Base-by-base conservation (phyloP, 1,140 invertebrate species). In the Brachionus plicatilis region DNA sequence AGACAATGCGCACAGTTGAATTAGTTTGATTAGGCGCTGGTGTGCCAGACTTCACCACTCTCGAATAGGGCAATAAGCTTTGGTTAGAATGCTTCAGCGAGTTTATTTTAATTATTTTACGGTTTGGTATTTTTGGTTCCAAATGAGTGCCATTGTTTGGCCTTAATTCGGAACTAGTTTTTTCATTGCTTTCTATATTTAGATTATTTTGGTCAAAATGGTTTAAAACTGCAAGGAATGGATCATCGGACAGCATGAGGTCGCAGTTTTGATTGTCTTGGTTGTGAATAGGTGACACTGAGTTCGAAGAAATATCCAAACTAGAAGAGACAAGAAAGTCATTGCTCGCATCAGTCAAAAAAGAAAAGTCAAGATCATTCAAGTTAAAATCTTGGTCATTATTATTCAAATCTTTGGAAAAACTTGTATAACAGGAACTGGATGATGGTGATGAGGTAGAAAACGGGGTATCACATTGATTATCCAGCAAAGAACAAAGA, bases 361-460 rank as follows among this genome's bases (percentile, higher is more conserved):
- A 47, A 8, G 43, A 76, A 14, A 76, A 47, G n/a, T 76, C 72
- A 50, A 76, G 45, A 76, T 76, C 72, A 20, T 27, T 76, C 29
- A 76, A 50, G 20, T 50, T 50, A 24, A 76, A 76, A 20, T 76
- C 72, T 50, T 76, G 72, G 27, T 76, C 72, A 20, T 76, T 76
- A 11, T 50, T 47, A 50, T 75, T 75, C 37, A 75, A 75, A 20
- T 75, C 70, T 75, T 75, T 41, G 41, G 33, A 43, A 43, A 43
- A 75, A 20, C 24, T 76, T 12, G 72, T 50, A 24, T 50, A 76
- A 76, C 79, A 45, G 3, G 79, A 82, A 17, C 29, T 68, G 11
- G 79, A 82, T 68, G 79, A 60, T 27, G 43, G 37, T 45, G 79
- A 45, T 37, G 79, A 82, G 20, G 53, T 43, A 82, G 37, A 65